Base-by-base conservation (phyloP, 2,888 invertebrate genomes). In the Corbicula japonica region DNA sequence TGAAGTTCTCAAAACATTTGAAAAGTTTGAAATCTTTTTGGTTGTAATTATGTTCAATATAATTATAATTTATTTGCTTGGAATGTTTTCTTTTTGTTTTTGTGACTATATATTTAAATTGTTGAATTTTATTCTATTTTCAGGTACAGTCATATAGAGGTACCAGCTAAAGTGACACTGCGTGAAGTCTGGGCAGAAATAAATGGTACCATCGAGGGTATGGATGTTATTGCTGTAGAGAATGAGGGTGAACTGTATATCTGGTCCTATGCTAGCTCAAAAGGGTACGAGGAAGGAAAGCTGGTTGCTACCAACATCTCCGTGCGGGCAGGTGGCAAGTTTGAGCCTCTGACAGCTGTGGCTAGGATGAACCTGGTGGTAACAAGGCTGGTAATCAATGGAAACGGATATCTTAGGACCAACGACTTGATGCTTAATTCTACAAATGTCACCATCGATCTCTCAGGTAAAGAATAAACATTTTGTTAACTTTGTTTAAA, bases 131-230 rank as follows among this genome's bases (percentile, higher is more conserved):
- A 8, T 44, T 28, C 15, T 10, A 32, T 44, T 0, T 23, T 38
- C 70, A 89, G 89, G 46, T 63, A 80, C 48, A 87, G 88, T 72
- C 68, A 58, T 18, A 50, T 89, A 44, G 80, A 80, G 21, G 73
- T 89, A 15, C 89, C 89, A 12, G 38, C 75, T 5, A 73, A 77
- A 61, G 70, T 89, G 18, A 84, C 81, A 0, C 44, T 90, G 56
- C 80, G 89, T 15, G 88, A 87, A 30, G 88, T 89, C 6, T 90
- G 86, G 85, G 79, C 81, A 62, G 89, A 89, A 61, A 65, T 89
- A 35, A 89, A 89, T 66, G 87, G 86, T n/a, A 90, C 89, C 0
- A 63, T 90, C 28, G 74, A 74, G 12, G 86, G 85, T 1, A 72
- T 88, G 60, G 80, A 86, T 10, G 88, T 86, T 1, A 74, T 89